phyloP scores from a whole-genome alignment of 2,797 vertebrate genomes.

The Rhadinocentrus ornatus region DNA sequence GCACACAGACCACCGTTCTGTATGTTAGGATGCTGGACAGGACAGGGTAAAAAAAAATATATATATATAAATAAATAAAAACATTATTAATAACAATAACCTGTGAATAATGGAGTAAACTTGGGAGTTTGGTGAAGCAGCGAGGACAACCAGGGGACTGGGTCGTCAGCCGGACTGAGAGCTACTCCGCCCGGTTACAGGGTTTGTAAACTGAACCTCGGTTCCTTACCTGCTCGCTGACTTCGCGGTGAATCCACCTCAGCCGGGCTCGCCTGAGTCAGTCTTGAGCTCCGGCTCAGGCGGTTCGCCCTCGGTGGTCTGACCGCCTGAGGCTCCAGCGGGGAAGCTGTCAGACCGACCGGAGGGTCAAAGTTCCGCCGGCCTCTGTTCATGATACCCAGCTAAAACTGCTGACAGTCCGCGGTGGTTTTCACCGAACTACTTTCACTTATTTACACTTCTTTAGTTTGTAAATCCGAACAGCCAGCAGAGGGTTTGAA shows the following conservation, averaged over 20 bases:
- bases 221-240: slow-evolving; percentile 35
- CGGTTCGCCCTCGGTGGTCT: slow-evolving; percentile 43
- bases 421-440: rapidly evolving
- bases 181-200: neutral
- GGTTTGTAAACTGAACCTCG: neutral
- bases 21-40: no score
- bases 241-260: slow-evolving; percentile 8
- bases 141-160: no score
- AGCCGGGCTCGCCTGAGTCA: slow-evolving; percentile 6
- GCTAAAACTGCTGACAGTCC: rapidly evolving
- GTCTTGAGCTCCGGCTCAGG: slow-evolving; percentile 69
- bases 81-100: no score
- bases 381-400: slow-evolving; percentile 25
- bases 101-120: no score
- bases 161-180: neutral
- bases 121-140: no score
- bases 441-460: neutral
- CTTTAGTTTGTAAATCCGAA: neutral
- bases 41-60: no score
- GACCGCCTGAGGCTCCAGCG: slow-evolving; percentile 5
- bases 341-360: neutral
- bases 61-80: no score
- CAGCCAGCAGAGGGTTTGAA: slow-evolving; percentile 15
- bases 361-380: neutral
- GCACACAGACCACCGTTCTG: no score